Evolutionary conservation across 2,888 invertebrate species (phyloP), one percentile per base, ranked within the genome.

Genomic region (Clepsis dumicolana): DNA sequence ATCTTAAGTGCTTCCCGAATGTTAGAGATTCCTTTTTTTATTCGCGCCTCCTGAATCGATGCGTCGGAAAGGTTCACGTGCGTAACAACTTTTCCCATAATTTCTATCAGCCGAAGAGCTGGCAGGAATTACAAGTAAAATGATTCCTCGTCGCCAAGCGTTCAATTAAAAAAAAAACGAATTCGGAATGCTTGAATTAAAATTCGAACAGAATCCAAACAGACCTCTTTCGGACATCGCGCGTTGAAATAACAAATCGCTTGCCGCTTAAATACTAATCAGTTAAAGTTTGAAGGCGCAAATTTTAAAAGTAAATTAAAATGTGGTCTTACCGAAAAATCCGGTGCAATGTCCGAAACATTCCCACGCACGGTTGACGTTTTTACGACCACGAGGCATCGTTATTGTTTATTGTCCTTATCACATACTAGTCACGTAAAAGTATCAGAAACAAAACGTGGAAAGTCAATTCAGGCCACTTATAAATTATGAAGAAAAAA

Each of bases 361-460:
- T 88, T 89, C 81, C 87, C 86, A 88, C 86, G 87, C 81, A 83
- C 87, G 86, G 88, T 89, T 84, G 86, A 84, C 91, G 91, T 90
- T 82, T 85, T 85, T 77, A 83, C 83, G 86, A 89, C 87, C 86
- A 87, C 86, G 81, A 79, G 81, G 85, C 85, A 87, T 86, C 88
- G 90, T 89, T 52, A 21, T 38, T 25, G 25, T 29, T 89, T 52
- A 21, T 38, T 25, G 25, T 29, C 54, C 18, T 54, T 53, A 63
- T 63, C 52, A 52, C 21, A 38, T 63, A 32, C 44, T 44, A 41
- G 44, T 27, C 53, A 63, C 54, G 32, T 50, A 44, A 16, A 16
- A 7, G 44, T 64, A 57, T 56, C 56, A 44, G 78, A 86, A 88
- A 83, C 89, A 88, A 89, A 86, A 88, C 87, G 89, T 84, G 73